Evolutionary conservation across 2,113 vertebrate species (phyloP).

Genomic region (Antechinus flavipes): DNA sequence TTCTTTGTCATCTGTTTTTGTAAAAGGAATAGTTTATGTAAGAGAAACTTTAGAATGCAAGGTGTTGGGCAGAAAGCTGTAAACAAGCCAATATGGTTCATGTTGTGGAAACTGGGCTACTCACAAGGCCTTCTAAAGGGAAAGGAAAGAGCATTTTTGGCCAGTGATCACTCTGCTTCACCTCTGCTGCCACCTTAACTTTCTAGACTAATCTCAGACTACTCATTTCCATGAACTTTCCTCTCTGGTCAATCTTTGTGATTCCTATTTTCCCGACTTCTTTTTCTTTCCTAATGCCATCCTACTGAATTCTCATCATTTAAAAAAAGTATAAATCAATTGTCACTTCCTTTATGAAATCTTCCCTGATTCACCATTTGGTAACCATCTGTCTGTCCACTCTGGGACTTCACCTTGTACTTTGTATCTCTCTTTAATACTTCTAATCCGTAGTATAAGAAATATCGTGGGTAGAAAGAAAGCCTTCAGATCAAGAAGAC

Average conservation of each 20-base stretch:
- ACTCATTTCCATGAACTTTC: not conserved
- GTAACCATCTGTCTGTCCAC: not conserved
- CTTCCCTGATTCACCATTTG: not conserved
- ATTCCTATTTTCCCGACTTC: not conserved
- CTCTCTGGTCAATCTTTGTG: not conserved
- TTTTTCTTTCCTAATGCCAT: not conserved
- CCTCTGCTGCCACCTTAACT: not conserved
- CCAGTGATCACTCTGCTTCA: not conserved
- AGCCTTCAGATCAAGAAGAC: not conserved
- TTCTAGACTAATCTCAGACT: not conserved
- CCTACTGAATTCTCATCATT: not conserved
- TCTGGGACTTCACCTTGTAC: not conserved
- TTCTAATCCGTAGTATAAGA: not conserved
- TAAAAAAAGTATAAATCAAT: not conserved
- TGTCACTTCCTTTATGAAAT: not conserved
- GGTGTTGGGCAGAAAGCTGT: slow-evolving; percentile 23
- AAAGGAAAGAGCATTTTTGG: not conserved
- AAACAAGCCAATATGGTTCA: not conserved
- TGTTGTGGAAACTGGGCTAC: not conserved
- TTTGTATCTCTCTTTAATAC: not conserved
- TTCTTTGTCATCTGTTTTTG: slow-evolving; percentile 63
- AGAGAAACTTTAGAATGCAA: slow-evolving; percentile 11
- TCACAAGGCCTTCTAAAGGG: not conserved
- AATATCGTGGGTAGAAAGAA: not conserved
- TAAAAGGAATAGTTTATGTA: slow-evolving; percentile 72